Base-by-base conservation (phyloP, 2,113 vertebrate genomes). In the Montifringilla adamsi region DNA sequence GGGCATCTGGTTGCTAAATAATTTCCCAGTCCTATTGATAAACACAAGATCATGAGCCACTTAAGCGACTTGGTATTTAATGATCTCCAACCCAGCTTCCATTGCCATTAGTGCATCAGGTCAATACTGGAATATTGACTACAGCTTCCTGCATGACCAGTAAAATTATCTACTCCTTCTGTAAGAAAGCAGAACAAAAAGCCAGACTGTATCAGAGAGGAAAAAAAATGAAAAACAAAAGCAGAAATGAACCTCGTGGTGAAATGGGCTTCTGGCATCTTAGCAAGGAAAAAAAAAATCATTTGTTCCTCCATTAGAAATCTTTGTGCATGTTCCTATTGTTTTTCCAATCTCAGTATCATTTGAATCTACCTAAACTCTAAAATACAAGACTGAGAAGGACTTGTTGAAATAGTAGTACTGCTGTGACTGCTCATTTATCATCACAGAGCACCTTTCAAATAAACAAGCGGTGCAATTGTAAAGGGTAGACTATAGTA, bases 61-160 rank as follows among this genome's bases (percentile, higher is more conserved):
- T 90, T 87, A 72, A 59, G 31, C 82, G 39, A 55, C 39, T 50
- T 1, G 0, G 24, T 64, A 33, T 63, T 94, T 64, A 87, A 84
- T 0, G 7, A 85, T 60, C 39, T 73, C 0, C 0, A 77, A 26
- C 33, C 6, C 43, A 58, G 50, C 28, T 72, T 90, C 60, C 72
- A 46, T 11, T 72, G 52, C n/a, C 37, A 26, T 94, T 74, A 74
- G 39, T 70, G 31, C 31, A 49, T 41, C 17, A 53, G 17, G 55
- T 89, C 84, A 91, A 90, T 73, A 74, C 41, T 69, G 46, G 47
- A 90, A 63, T 67, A 81, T 87, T 67, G 33, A 50, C 52, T 67
- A 27, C 39, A 77, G 39, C n/a, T 77, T 66, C 63, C 37, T 81
- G 23, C 39, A 30, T 13, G n/a, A 70, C 15, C 44, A n/a, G 9